Evolutionary conservation across 35 echinoderm and acorn worm species (phyloP).

Genomic region (Ophioderma brevispina): DNA sequence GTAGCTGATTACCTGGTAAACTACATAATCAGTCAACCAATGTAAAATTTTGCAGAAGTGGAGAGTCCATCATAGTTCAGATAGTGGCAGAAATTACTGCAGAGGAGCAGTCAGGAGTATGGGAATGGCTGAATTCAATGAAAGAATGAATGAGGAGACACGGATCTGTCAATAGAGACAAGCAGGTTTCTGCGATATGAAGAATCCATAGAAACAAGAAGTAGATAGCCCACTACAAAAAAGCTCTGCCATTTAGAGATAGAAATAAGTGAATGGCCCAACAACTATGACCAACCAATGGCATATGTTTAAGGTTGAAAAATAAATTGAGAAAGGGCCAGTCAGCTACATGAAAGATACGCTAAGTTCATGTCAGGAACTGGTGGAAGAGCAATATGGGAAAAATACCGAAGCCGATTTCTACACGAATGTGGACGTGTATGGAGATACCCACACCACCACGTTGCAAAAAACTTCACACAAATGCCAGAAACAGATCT

Average conservation of each 20-base stretch:
- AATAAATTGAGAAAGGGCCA: constrained; percentile 28
- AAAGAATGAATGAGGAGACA: constrained; percentile 42
- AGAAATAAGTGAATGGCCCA: constrained; percentile 40
- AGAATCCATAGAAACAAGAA: constrained; percentile 35
- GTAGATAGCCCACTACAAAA: constrained; percentile 61
- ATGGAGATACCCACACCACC: constrained; percentile 71
- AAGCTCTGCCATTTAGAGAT: constrained; percentile 64
- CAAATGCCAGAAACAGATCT: constrained; percentile 34
- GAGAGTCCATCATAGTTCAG: neutral
- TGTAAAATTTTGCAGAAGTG: neutral
- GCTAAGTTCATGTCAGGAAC: constrained; percentile 31
- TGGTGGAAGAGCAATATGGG: constrained; percentile 45
- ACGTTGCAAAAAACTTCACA: constrained; percentile 50
- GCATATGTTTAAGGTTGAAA: too few relatives aligned
- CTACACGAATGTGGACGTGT: constrained; percentile 18
- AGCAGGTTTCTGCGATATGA: too few relatives aligned
- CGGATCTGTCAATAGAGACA: constrained; percentile 37
- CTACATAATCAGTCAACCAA: too few relatives aligned
- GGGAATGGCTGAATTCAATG: constrained; percentile 58
- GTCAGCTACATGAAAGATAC: constrained; percentile 28
- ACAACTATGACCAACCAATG: constrained; percentile 64
- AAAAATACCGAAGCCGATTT: neutral
- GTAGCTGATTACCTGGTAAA: too few relatives aligned
- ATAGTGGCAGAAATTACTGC: neutral
- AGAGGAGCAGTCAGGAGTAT: neutral